Conservation (phyloP, 2,888 invertebrate species). For the Epinotia demarniana region DNA sequence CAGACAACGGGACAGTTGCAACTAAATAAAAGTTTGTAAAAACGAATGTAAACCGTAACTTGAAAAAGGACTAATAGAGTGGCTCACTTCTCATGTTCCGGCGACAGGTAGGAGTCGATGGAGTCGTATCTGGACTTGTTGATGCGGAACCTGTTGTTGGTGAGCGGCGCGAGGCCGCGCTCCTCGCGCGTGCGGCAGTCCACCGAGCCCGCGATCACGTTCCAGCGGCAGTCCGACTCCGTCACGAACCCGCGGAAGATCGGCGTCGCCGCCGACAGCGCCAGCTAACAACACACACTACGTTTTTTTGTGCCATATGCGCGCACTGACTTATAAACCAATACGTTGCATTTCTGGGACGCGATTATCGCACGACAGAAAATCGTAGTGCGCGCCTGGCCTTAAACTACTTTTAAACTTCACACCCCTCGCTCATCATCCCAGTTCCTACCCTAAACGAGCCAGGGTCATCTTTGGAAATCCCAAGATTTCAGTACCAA, state of each 20-base stretch:
- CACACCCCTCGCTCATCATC: background rate
- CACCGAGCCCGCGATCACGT: conserved; percentile 97
- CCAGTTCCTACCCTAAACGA: no score
- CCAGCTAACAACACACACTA: conserved; percentile 86
- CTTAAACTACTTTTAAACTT: background rate
- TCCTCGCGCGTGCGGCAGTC: conserved; percentile 98
- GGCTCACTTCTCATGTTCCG: conserved; percentile 89
- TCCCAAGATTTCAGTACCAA: no score
- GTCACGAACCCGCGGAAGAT: conserved; percentile 96
- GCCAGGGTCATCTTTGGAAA: no score
- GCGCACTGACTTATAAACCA: no score
- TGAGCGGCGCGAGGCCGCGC: conserved; percentile 90
- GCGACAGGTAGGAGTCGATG: conserved; percentile 98
- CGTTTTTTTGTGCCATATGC: no score
- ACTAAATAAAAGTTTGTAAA: no score
- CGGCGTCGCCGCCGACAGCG: conserved; percentile 98
- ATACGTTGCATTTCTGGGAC: no score
- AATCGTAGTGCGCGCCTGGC: no score
- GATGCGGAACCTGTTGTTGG: conserved; percentile 91
- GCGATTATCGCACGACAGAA: no score
- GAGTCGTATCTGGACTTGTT: conserved; percentile 98
- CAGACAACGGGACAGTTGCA: no score
- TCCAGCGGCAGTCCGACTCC: conserved; percentile 99
- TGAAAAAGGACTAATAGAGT: background rate
- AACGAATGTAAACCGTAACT: background rate